Conservation (phyloP, 2,797 vertebrate species). For the Podarcis lilfordi region DNA sequence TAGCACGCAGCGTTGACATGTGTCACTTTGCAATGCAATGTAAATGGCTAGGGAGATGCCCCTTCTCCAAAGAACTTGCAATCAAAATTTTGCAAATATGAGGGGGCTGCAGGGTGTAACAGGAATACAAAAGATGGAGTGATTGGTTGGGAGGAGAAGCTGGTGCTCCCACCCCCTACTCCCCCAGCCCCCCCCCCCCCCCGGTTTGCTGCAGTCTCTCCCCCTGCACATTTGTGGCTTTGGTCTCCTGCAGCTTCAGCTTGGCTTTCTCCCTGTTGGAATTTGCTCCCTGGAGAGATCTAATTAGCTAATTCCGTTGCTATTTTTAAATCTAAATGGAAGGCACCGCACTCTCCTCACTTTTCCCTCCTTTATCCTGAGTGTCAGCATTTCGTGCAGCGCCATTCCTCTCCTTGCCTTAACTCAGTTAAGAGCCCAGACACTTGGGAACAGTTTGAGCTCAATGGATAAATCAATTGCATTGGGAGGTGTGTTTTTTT, state of each 20-base stretch:
- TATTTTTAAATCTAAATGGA: constrained; percentile 61
- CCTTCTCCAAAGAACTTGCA: neutral
- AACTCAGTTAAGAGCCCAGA: neutral
- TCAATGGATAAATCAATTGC: constrained; percentile 9
- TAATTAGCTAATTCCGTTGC: constrained; percentile 65
- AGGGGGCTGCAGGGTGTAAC: neutral
- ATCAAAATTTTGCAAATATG: neutral
- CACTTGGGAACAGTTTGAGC: neutral
- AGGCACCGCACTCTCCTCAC: constrained; percentile 18
- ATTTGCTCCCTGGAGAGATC: constrained; percentile 45
- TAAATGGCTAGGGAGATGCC: neutral
- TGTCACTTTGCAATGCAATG: neutral
- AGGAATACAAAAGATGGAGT: neutral
- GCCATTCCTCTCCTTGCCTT: neutral
- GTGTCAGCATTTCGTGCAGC: neutral
- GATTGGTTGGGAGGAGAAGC: neutral
- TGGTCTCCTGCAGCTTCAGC: neutral
- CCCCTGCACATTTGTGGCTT: neutral
- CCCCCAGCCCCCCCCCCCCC: too few relatives aligned
- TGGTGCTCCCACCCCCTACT: neutral
- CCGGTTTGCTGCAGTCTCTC: fast-evolving
- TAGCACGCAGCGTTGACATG: neutral
- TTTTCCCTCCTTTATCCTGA: constrained; percentile 8
- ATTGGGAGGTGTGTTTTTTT: neutral
- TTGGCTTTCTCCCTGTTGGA: constrained; percentile 43